Percentiles rank a stretch among this genome's conserved stretches.
These are phyloP conservation scores for Cremastinae sp. DNA, from an alignment of 2,888 invertebrate genomes.

Conservation along the genomic window DNA sequence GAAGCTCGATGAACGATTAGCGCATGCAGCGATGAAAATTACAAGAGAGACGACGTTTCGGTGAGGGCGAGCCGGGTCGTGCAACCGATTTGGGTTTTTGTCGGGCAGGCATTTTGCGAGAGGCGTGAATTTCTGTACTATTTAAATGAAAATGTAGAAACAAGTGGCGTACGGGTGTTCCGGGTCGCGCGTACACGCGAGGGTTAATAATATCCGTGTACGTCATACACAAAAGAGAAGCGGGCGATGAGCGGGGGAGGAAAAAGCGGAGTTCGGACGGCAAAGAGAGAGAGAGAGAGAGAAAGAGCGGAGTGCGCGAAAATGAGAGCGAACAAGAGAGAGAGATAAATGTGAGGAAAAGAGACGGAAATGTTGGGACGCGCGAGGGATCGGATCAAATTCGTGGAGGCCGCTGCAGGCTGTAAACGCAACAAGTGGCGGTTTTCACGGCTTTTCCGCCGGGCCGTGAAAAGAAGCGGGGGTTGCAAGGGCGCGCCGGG, in stretches of 20 bases:
- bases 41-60: neutral
- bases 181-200: slow-evolving; percentile 10
- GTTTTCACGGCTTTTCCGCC: slow-evolving; percentile 80
- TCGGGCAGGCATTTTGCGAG: slow-evolving; percentile 26
- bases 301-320: too few relatives aligned
- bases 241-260: neutral
- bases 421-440: slow-evolving; percentile 80
- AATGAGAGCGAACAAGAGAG: too few relatives aligned
- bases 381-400: slow-evolving; percentile 57
- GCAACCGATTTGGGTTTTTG: neutral
- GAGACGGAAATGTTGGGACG: too few relatives aligned
- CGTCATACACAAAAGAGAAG: slow-evolving; percentile 16
- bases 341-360: too few relatives aligned
- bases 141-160: slow-evolving; percentile 59
- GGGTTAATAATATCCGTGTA: slow-evolving; percentile 45
- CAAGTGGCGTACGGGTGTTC: slow-evolving; percentile 37
- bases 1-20: slow-evolving; percentile 1
- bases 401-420: slow-evolving; percentile 62
- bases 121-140: slow-evolving; percentile 55
- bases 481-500: slow-evolving; percentile 9
- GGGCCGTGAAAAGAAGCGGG: slow-evolving; percentile 63
- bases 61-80: neutral
- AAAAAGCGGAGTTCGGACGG: neutral
- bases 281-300: slow-evolving; percentile 1
- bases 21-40: slow-evolving; percentile 9